Conservation (phyloP, 2,113 vertebrate species). For the Sebastes schlegelii region DNA sequence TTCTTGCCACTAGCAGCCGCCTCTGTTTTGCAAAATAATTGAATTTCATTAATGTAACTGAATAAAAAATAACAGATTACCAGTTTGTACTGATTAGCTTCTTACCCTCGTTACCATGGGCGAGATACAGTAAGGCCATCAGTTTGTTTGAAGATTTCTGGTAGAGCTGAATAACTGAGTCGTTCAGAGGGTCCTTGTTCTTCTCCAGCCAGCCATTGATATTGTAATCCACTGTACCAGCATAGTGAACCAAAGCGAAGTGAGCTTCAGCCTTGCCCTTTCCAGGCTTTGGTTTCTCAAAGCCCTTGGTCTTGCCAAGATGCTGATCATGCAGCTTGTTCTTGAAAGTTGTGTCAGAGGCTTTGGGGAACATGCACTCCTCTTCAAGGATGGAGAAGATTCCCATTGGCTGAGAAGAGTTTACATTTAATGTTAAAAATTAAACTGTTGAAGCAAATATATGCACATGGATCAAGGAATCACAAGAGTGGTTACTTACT, state of each 20-base stretch:
- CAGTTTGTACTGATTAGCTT: neutral
- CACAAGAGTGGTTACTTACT: slow-evolving; percentile 67
- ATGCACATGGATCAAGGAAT: too few species aligned
- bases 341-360: slow-evolving; percentile 86
- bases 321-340: slow-evolving; percentile 94
- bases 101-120: slow-evolving; percentile 60
- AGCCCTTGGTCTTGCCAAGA: slow-evolving; percentile 88
- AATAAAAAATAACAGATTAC: neutral
- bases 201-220: slow-evolving; percentile 93
- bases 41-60: neutral
- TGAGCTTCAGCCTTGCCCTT: slow-evolving; percentile 91
- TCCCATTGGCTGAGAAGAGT: slow-evolving; percentile 82
- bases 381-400: slow-evolving; percentile 85
- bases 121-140: slow-evolving; percentile 40
- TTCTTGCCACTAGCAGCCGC: slow-evolving; percentile 65
- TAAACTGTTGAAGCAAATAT: too few species aligned
- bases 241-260: slow-evolving; percentile 90
- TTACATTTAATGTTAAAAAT: too few species aligned
- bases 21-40: slow-evolving; percentile 30
- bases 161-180: slow-evolving; percentile 88
- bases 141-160: slow-evolving; percentile 78
- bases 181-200: slow-evolving; percentile 95
- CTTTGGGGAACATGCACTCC: slow-evolving; percentile 83
- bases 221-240: slow-evolving; percentile 92
- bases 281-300: slow-evolving; percentile 91